These are phyloP conservation scores for Eufriesea mexicana DNA, from an alignment of 1,140 invertebrate genomes.

Conservation along the genomic window DNA sequence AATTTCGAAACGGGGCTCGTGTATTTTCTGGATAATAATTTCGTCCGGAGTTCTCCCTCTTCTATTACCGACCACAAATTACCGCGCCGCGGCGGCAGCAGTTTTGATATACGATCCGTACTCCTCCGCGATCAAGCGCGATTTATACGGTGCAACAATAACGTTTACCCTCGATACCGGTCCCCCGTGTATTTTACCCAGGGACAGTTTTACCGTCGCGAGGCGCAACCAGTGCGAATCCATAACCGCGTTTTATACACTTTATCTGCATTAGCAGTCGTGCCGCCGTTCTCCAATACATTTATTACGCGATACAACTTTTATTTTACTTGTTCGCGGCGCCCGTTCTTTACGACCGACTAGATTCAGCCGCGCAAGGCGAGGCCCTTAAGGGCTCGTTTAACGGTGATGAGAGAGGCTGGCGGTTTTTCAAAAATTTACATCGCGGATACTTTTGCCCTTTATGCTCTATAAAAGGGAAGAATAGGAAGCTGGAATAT, in stretches of 20 bases:
- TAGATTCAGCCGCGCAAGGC: not conserved
- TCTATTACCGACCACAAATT: slow-evolving; percentile 68
- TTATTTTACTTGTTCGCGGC: slow-evolving; percentile 30
- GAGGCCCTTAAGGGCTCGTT: slow-evolving; percentile 14
- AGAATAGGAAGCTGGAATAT: not conserved
- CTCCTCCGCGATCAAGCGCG: slow-evolving; percentile 69
- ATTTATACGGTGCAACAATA: slow-evolving; percentile 70
- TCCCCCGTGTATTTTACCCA: slow-evolving; percentile 61
- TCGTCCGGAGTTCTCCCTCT: slow-evolving; percentile 57
- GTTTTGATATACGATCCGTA: slow-evolving; percentile 70
- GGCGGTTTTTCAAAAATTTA: slow-evolving; percentile 35
- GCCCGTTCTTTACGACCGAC: not conserved
- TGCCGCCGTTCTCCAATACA: slow-evolving; percentile 7
- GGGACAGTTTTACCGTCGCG: slow-evolving; percentile 65
- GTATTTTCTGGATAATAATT: slow-evolving; percentile 70
- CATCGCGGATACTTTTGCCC: not conserved
- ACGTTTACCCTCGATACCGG: slow-evolving; percentile 61
- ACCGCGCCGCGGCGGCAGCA: slow-evolving; percentile 52
- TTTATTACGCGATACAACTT: slow-evolving; percentile 50
- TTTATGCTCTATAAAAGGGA: slow-evolving; percentile 12
- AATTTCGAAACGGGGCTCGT: slow-evolving; percentile 12
- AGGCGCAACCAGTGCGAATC: slow-evolving; percentile 59
- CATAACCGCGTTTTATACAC: slow-evolving; percentile 57
- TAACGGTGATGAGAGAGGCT: slow-evolving; percentile 25
- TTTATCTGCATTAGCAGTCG: slow-evolving; percentile 59